Evolutionary conservation across 2,113 vertebrate species (phyloP).

Genomic region (Xenus cinereus): DNA sequence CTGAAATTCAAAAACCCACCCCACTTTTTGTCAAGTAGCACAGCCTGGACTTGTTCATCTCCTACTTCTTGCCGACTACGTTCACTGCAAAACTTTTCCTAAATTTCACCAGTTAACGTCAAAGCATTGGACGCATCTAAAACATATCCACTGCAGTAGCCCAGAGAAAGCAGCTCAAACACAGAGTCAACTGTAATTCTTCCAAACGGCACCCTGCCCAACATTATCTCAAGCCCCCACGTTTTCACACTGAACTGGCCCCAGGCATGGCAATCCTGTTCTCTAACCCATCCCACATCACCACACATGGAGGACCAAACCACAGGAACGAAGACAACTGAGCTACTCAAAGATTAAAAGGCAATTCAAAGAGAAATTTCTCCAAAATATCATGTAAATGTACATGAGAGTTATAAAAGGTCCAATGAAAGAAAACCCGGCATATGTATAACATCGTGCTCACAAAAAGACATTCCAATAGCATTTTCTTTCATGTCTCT

Average conservation of each 20-base stretch:
- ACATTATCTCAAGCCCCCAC: background rate
- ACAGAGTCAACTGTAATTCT: background rate
- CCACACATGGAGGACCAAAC: background rate
- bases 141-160: background rate
- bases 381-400: background rate
- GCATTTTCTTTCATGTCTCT: background rate
- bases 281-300: background rate
- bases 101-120: background rate
- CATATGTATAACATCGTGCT: background rate
- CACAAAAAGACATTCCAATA: background rate
- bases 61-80: background rate
- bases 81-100: background rate
- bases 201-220: background rate
- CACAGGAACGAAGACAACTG: background rate
- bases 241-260: background rate
- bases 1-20: background rate
- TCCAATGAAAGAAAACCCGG: background rate
- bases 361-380: background rate
- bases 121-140: background rate
- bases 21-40: background rate
- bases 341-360: background rate
- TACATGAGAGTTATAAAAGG: background rate
- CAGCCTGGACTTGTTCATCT: background rate
- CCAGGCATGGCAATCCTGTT: background rate
- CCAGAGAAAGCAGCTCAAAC: background rate